A percentile compares a stretch with the other conserved stretches of the same genome.
Conservation (phyloP, 1,140 invertebrate species). For the Leptestheria dahalacensis region DNA sequence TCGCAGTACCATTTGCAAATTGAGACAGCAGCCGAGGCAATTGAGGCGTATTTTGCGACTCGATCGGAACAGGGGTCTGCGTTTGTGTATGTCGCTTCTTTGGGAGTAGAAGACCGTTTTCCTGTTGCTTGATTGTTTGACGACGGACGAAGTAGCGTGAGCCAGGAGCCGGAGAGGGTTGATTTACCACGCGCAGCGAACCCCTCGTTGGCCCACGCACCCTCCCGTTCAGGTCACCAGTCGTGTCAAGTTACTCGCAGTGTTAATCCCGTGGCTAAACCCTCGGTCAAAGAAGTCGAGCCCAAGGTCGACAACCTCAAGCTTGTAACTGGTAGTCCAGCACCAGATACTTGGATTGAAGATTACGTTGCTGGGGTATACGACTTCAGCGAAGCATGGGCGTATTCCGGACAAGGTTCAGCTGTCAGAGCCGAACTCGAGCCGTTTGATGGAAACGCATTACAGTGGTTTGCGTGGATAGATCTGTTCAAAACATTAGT, state of each 20-base stretch:
- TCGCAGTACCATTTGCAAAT: not conserved
- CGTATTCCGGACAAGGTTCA: not conserved
- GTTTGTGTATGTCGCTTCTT: not conserved
- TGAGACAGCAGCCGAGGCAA: not conserved
- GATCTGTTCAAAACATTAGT: slow-evolving; percentile 6
- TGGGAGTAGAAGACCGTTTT: not conserved
- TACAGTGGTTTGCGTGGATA: slow-evolving; percentile 10
- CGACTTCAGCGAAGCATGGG: not conserved
- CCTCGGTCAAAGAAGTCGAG: not conserved
- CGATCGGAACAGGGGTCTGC: not conserved
- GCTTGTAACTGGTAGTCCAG: not conserved
- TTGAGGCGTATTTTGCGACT: not conserved
- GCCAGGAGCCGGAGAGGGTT: no score
- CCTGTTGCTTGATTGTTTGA: not conserved
- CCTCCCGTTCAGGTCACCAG: no score
- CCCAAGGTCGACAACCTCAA: not conserved
- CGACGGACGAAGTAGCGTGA: no score
- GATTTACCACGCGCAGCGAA: no score
- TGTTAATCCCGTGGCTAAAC: no score
- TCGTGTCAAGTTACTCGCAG: no score
- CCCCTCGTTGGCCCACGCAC: no score
- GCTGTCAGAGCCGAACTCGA: not conserved
- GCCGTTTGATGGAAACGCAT: not conserved
- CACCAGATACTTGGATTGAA: not conserved
- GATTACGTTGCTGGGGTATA: not conserved